Percentiles rank a stretch among this genome's conserved stretches.
Evolutionary conservation across 37 sponge, comb jelly and placozoan species (phyloP).

Genomic region (Aphrocallistes beatrix): DNA sequence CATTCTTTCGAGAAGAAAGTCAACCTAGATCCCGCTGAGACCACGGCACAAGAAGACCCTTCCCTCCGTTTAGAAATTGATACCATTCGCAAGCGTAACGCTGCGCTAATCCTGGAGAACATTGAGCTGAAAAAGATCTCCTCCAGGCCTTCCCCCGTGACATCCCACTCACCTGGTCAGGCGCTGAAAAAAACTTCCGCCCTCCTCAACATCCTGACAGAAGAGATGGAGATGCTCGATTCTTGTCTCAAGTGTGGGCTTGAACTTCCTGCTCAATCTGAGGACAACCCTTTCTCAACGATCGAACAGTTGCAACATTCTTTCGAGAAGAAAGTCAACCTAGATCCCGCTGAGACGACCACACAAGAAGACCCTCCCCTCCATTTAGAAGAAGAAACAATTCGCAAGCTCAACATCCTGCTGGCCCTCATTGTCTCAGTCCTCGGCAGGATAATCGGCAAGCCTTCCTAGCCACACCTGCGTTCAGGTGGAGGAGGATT

Average conservation of each 20-base stretch:
- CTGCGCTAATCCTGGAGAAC: background rate
- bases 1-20: background rate
- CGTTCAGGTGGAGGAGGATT: background rate
- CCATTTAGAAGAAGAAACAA: background rate
- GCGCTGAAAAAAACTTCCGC: too few species aligned
- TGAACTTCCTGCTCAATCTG: too few species aligned
- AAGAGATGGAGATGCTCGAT: too few species aligned
- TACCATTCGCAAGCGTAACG: background rate
- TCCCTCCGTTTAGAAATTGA: background rate
- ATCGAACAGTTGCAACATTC: too few species aligned
- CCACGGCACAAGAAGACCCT: background rate
- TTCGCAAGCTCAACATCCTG: background rate
- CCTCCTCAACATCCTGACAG: background rate
- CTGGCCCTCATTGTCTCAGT: background rate
- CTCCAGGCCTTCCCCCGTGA: too few species aligned
- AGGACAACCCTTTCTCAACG: too few species aligned
- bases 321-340: too few species aligned
- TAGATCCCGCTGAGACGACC: too few species aligned
- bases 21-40: background rate
- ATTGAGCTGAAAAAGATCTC: background rate
- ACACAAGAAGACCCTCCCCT: background rate
- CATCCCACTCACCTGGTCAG: too few species aligned
- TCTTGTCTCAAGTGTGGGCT: too few species aligned
- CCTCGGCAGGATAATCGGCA: background rate
- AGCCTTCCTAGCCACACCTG: conserved; percentile 1